Conservation (phyloP, 2,888 invertebrate species). For the Brenthis ino region DNA sequence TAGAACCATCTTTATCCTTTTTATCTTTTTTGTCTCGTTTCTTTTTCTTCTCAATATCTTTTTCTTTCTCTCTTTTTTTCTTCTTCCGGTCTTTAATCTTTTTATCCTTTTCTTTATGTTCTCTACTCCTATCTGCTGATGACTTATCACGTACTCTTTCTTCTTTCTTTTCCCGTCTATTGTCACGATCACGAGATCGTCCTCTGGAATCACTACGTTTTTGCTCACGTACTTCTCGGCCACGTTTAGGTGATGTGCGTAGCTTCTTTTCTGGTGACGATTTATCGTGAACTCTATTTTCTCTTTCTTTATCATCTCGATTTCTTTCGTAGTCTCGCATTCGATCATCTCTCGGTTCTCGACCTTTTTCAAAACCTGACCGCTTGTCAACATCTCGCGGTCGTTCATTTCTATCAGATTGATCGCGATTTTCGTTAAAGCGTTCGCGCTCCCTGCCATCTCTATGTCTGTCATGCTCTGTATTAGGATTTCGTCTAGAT, state of each 20-base stretch:
- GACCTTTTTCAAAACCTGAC: slow-evolving; percentile 61
- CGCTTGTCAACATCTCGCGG: slow-evolving; percentile 67
- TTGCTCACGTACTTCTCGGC: slow-evolving; percentile 66
- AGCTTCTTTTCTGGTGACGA: slow-evolving; percentile 68
- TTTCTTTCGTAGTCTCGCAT: slow-evolving; percentile 52
- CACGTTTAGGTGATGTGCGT: slow-evolving; percentile 67
- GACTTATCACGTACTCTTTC: slow-evolving; percentile 69
- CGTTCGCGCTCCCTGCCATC: slow-evolving; percentile 70
- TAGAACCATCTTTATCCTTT: slow-evolving; percentile 67
- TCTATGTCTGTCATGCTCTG: slow-evolving; percentile 66
- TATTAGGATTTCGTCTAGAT: slow-evolving; percentile 64
- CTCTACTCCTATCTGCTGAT: slow-evolving; percentile 73
- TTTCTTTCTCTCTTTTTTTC: slow-evolving; percentile 79
- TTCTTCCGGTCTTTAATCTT: slow-evolving; percentile 69
- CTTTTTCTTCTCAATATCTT: slow-evolving; percentile 75
- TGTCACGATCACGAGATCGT: slow-evolving; percentile 77
- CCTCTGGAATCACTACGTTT: slow-evolving; percentile 74
- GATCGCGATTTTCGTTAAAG: slow-evolving; percentile 67
- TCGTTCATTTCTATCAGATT: slow-evolving; percentile 67
- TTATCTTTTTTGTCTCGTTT: slow-evolving; percentile 82
- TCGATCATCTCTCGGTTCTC: slow-evolving; percentile 61
- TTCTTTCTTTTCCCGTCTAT: slow-evolving; percentile 79
- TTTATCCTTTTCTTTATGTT: slow-evolving; percentile 82
- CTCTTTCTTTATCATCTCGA: slow-evolving; percentile 68
- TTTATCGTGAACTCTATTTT: slow-evolving; percentile 67